Base-by-base conservation (phyloP, 2,888 invertebrate genomes). In the Adela reaumurella region DNA sequence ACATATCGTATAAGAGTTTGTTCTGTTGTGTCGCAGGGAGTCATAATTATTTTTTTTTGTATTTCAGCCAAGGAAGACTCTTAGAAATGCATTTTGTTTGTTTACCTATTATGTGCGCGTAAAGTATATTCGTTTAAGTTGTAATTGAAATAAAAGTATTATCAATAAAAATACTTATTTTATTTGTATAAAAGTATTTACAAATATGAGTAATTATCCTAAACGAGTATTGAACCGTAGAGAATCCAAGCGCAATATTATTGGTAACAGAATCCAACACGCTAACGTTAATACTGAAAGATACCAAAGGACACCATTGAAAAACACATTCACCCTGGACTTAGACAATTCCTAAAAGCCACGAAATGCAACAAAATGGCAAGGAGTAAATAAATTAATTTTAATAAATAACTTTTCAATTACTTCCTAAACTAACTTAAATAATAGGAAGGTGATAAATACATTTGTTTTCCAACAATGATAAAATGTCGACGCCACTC, bases 331-430 rank as follows among this genome's bases (percentile, higher is more conserved):
- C 4, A 24, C 24, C 24, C 24, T 24, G 4, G 24, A 24, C 24
- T 8, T 24, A 24, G 24, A 8, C n/a, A 24, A 24, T 35, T 11
- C 35, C 35, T 24, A 6, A 8, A 6, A 58, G 53, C 56, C 60
- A 63, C 62, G 62, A 74, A 74, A 76, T 77, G 74, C 74, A 69
- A 62, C 65, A 59, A 64, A 14, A 76, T 76, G 74, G 74, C 77
- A 73, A 74, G 71, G 63, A 74, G 74, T 76, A 76, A 76, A 74
- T 74, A 71, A 69, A 59, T 68, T 61, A 35, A 35, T 35, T 35
- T 35, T 14, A 35, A 35, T 35, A 35, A 35, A 35, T 35, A 35
- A 35, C 35, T 14, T 35, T 24, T 8, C 5, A 35, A 35, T 14
- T 35, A 35, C 35, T 35, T 8, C n/a, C 35, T 35, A 35, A 11